Base-by-base conservation (phyloP, 2,888 invertebrate species). In the Drosophila macrothrix region DNA sequence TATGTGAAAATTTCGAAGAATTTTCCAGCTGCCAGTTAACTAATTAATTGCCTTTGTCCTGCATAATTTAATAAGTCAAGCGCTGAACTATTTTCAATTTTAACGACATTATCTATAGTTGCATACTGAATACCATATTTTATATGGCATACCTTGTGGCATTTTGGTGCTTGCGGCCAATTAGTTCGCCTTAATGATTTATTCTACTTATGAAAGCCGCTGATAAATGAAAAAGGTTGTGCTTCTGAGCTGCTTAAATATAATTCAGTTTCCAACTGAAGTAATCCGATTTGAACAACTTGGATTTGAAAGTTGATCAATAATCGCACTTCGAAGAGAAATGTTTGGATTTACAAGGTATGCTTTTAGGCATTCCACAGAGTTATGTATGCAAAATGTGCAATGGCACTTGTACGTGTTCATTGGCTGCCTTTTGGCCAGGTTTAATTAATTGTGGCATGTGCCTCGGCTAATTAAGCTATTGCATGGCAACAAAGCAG, bases 31-130 rank as follows among this genome's bases (percentile, higher is more conserved):
- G 58, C 35, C 35, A 52, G 50, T 61, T 65, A 64, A 29, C n/a
- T 53, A 49, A 67, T 69, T 82, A 86, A 83, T 86, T 80, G 68
- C 70, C 81, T 74, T 82, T 76, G 64, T 74, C 58, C 35, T 65
- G 75, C 75, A 82, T 76, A 67, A 59, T 68, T 69, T 53, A 43
- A 60, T 63, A 56, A 39, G 39, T 33, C 39, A 25, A 25, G 22
- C 19, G 59, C 41, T 28, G 43, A 56, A 54, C 46, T 67, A 46
- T 70, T 73, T 58, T 41, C 52, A 49, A 63, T 59, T 60, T 60
- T 80, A 76, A 87, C 82, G 73, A 78, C 68, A 84, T 80, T 78
- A 70, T 49, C 54, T 76, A 7, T 67, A 31, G 50, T 67, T 77
- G 12, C 37, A 62, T 50, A 31, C 25, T n/a, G 12, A 41, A n/a